These are phyloP conservation scores for Belonocnema kinseyi DNA, from an alignment of 1,140 invertebrate species.

Conservation along the genomic window DNA sequence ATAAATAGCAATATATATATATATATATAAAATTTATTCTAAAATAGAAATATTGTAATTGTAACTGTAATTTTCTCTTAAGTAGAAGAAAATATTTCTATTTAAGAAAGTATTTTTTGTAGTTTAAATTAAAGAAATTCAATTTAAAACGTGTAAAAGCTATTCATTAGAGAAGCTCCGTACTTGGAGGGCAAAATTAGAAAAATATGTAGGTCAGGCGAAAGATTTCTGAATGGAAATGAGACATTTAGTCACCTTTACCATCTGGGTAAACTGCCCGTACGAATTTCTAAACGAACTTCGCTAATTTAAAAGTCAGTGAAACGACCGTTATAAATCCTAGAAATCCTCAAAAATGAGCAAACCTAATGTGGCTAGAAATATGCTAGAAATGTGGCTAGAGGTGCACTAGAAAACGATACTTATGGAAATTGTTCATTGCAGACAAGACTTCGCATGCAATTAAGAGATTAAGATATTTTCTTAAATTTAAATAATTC, in stretches of 20 bases:
- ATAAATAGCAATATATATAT: no score
- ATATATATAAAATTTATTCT: no score
- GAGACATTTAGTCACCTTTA: conserved; percentile 20
- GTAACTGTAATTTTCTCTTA: no score
- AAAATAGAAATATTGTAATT: no score
- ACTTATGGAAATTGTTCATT: neutral
- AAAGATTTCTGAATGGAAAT: conserved; percentile 9
- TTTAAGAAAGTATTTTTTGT: neutral
- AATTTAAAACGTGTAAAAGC: neutral
- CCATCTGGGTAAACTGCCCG: neutral
- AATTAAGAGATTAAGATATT: neutral
- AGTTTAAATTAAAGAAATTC: neutral
- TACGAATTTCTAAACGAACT: neutral
- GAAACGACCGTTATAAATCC: neutral
- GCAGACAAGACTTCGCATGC: neutral
- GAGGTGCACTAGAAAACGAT: neutral
- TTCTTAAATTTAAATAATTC: no score
- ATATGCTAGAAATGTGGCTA: no score
- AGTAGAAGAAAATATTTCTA: neutral
- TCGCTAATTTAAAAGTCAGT: conserved; percentile 3
- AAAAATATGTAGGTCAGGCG: conserved; percentile 14
- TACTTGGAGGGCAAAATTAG: conserved; percentile 11
- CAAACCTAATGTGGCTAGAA: conserved; percentile 25
- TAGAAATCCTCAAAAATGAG: conserved; percentile 4
- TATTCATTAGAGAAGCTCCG: neutral